phyloP scores from a whole-genome alignment of 2,113 vertebrate genomes.

The Lycaon pictus region DNA sequence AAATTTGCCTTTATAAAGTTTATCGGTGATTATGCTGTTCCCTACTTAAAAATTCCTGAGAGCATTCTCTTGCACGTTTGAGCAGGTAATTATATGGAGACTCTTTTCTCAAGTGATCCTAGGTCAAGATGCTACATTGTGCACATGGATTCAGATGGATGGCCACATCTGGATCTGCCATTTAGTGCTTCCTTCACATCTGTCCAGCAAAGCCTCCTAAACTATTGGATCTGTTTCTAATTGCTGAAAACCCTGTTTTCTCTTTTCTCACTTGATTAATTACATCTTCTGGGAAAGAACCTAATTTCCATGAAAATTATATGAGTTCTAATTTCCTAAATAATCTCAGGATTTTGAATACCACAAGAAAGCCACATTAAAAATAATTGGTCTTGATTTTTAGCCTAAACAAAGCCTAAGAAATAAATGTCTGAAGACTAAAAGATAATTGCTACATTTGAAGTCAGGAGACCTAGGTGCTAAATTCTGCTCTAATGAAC shows the following conservation, averaged over 20 bases:
- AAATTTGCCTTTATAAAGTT: not conserved
- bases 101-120: not conserved
- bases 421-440: not conserved
- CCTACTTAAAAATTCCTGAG: not conserved
- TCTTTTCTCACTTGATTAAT: not conserved
- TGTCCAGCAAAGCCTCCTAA: not conserved
- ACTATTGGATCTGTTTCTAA: not conserved
- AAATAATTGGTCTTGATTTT: slow-evolving; percentile 46
- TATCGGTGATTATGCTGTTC: not conserved
- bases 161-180: not conserved
- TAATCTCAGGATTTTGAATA: slow-evolving; percentile 37
- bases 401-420: not conserved
- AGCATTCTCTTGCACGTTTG: not conserved
- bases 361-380: not conserved
- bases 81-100: not conserved
- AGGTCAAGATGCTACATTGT: not conserved
- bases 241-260: not conserved
- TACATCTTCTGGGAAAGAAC: not conserved
- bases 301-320: not conserved
- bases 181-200: not conserved
- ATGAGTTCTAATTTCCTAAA: not conserved
- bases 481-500: not conserved
- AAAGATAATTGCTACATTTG: not conserved
- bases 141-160: not conserved
- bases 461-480: not conserved